phyloP scores from a whole-genome alignment of 2,113 vertebrate species.

The Microcebus griseorufus region DNA sequence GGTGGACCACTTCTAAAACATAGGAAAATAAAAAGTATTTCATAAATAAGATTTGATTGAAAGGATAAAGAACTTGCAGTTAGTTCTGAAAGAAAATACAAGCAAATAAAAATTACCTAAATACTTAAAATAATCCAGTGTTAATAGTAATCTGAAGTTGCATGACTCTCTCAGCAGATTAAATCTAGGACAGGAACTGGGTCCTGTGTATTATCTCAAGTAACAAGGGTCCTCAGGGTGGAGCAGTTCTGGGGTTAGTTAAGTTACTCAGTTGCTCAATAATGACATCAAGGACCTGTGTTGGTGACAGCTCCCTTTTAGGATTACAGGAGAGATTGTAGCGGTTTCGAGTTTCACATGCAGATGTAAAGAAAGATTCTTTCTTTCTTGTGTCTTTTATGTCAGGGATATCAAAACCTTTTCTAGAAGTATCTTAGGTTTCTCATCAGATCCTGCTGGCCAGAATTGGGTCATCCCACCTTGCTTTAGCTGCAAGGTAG shows the following conservation, averaged over 20 bases:
- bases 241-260: background rate
- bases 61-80: background rate
- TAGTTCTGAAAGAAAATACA: slow-evolving; percentile 21
- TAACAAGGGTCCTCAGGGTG: background rate
- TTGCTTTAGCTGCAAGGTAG: background rate
- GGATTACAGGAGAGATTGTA: background rate
- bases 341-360: background rate
- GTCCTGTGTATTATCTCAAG: background rate
- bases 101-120: background rate
- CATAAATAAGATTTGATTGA: background rate
- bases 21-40: background rate
- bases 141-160: background rate
- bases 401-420: background rate
- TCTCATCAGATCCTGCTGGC: background rate
- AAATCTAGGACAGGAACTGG: background rate
- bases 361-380: background rate
- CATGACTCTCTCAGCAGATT: background rate
- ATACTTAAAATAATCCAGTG: background rate
- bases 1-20: background rate
- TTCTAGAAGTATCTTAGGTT: background rate
- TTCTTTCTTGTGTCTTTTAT: background rate
- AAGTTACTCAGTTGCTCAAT: background rate
- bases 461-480: background rate
- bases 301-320: background rate
- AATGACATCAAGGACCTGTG: background rate